These are phyloP conservation scores for Apis cerana DNA, from an alignment of 1,140 invertebrate genomes.

Conservation along the genomic window DNA sequence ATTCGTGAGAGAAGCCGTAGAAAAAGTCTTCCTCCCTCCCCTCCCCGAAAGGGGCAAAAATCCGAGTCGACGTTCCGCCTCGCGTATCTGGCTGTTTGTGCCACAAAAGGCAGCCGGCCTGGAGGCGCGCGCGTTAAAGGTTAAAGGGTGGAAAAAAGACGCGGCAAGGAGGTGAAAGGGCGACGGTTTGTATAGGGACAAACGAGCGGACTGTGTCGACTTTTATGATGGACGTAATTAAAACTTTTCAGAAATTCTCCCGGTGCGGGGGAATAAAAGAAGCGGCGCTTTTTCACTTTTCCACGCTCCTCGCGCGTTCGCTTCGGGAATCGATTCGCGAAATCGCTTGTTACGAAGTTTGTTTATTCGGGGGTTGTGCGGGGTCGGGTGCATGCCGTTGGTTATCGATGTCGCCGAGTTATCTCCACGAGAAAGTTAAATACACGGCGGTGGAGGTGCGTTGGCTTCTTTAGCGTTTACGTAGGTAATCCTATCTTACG, in stretches of 20 bases:
- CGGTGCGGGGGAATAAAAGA: slow-evolving; percentile 54
- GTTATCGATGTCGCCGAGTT: slow-evolving; percentile 47
- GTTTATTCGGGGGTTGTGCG: too few relatives aligned
- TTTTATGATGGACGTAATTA: slow-evolving; percentile 70
- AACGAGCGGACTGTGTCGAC: slow-evolving; percentile 64
- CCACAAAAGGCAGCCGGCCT: slow-evolving; percentile 48
- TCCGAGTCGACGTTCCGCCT: slow-evolving; percentile 52
- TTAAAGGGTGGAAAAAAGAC: slow-evolving; percentile 21
- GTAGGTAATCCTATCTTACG: slow-evolving; percentile 54
- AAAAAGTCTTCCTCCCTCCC: too few relatives aligned
- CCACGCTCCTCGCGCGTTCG: not conserved
- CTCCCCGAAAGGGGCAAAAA: too few relatives aligned
- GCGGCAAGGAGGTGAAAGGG: slow-evolving; percentile 34
- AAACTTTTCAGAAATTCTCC: slow-evolving; percentile 62
- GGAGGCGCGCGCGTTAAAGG: too few relatives aligned
- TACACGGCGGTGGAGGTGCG: slow-evolving; percentile 37
- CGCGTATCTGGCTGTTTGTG: slow-evolving; percentile 59
- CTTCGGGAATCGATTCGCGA: too few relatives aligned
- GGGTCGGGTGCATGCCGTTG: not conserved
- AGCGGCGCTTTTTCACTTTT: slow-evolving; percentile 28
- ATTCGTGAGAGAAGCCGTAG: too few relatives aligned
- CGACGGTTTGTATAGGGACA: slow-evolving; percentile 52
- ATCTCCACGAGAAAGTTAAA: slow-evolving; percentile 40
- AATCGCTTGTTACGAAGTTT: too few relatives aligned
- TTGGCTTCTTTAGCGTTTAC: slow-evolving; percentile 49